Percentiles rank a stretch among this genome's conserved stretches.
phyloP scores from a whole-genome alignment of 37 sponge, comb jelly and placozoan genomes.

The Aphrocallistes beatrix region DNA sequence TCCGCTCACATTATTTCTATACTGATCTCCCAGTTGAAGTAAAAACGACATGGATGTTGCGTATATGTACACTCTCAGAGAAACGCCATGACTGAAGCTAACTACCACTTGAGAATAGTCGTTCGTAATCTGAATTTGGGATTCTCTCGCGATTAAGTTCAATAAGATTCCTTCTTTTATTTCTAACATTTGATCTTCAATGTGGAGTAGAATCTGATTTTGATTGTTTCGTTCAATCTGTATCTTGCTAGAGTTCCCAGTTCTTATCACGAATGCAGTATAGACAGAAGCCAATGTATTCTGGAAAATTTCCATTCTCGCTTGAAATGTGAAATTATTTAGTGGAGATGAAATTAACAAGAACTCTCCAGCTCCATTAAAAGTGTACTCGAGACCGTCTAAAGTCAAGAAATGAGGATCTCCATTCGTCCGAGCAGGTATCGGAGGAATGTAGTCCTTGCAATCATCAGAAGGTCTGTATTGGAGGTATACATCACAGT shows the following conservation, averaged over 20 bases:
- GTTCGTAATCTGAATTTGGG: not conserved
- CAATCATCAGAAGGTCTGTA: not conserved
- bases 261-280: not conserved
- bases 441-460: not conserved
- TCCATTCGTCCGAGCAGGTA: not conserved
- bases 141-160: not conserved
- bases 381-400: not conserved
- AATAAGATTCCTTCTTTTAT: not conserved
- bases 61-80: not conserved
- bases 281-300: not conserved
- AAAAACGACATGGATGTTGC: not conserved
- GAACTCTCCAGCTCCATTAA: conserved; percentile 3
- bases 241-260: not conserved
- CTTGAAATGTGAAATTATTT: not conserved
- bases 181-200: not conserved
- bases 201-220: not conserved
- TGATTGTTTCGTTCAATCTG: not conserved
- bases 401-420: not conserved
- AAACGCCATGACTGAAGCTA: not conserved
- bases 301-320: not conserved
- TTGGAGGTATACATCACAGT: not conserved
- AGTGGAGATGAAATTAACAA: not conserved
- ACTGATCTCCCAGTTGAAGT: not conserved
- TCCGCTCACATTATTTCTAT: not conserved
- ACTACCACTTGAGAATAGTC: not conserved